phyloP scores from a whole-genome alignment of 2,797 vertebrate genomes.

The Thunnus albacares region DNA sequence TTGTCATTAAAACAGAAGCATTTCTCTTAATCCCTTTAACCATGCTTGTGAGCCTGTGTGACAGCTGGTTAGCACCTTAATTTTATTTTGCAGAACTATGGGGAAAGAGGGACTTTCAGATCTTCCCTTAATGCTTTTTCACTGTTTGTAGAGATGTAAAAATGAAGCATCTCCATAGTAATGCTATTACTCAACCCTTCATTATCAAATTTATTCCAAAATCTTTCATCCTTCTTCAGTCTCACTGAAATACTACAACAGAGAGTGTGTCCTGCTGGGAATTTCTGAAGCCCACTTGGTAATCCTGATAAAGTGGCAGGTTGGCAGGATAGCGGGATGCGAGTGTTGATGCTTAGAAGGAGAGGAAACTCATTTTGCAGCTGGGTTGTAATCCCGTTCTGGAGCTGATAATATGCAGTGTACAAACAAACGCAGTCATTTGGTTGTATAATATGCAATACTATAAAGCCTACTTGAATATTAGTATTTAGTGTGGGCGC shows the following conservation, averaged over 20 bases:
- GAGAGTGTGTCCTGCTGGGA: slow-evolving; percentile 37
- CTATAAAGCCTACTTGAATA: slow-evolving; percentile 19
- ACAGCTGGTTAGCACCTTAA: slow-evolving; percentile 5
- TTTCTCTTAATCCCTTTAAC: slow-evolving; percentile 14
- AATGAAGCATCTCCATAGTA: neutral
- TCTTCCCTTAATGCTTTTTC: slow-evolving; percentile 9
- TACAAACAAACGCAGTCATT: slow-evolving; percentile 27
- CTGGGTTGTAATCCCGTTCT: slow-evolving; percentile 29
- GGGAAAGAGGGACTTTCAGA: slow-evolving; percentile 9
- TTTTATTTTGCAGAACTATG: slow-evolving; percentile 20
- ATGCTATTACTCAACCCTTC: neutral
- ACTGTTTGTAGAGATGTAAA: slow-evolving; percentile 3
- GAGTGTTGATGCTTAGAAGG: slow-evolving; percentile 6
- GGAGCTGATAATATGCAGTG: slow-evolving; percentile 15
- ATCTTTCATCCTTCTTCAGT: slow-evolving; percentile 36
- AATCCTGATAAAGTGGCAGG: slow-evolving; percentile 33
- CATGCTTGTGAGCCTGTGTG: slow-evolving; percentile 1
- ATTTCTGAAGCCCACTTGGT: slow-evolving; percentile 28
- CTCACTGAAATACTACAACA: slow-evolving; percentile 20
- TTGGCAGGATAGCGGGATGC: slow-evolving; percentile 6
- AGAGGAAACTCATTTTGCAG: slow-evolving; percentile 28
- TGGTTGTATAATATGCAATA: slow-evolving; percentile 14
- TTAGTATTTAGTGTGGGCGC: slow-evolving; percentile 24
- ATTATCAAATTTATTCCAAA: slow-evolving; percentile 13
- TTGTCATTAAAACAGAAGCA: slow-evolving; percentile 22